Base-by-base conservation (phyloP, 1,140 invertebrate species). In the Atopsyche davidsoni region DNA sequence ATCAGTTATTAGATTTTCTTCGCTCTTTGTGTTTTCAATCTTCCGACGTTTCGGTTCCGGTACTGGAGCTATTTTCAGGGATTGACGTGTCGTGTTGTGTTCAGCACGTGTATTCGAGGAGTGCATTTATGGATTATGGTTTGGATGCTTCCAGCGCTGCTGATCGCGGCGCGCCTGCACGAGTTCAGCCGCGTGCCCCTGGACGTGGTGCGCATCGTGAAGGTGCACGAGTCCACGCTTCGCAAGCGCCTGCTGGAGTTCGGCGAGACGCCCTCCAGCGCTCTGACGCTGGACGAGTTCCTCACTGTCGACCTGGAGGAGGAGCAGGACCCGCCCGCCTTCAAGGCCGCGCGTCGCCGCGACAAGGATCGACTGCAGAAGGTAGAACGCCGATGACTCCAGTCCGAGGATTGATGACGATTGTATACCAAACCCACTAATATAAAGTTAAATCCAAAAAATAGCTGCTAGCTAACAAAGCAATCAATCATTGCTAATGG, bases 281-380 rank as follows among this genome's bases (percentile, higher is more conserved):
- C 77, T 0, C 70, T 99, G 17, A 97, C 95, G 0, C 73, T 97
- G 4, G 93, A 98, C 55, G 94, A 99, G 73, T 99, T 99, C 64
- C 91, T 96, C 83, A 89, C 83, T 1, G 89, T 98, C 3, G 95
- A 99, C 69, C 74, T 99, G 42, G 94, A 97, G 65, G 91, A 96
- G 60, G 93, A 96, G 63, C 89, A 94, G 64, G 95, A 98, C 74
- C 96, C 96, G 19, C 93, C 93, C 0, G 87, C 90, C 0, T 98
- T 94, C 64, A 94, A 89, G 72, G 85, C 83, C 3, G 89, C 92
- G 0, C 77, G 91, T 36, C 85, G 86, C 64, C 90, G 90, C 61
- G 89, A 93, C 64, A 85, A 86, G 46, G 87, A 92, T 64, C 68
- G 86, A 34, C 66, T 89, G 39, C 81, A 85, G 62, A 85, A 79